Percentiles rank a stretch among this genome's conserved stretches.
Conservation (phyloP, 2,888 invertebrate species). For the Himalopsyche tibetana region DNA sequence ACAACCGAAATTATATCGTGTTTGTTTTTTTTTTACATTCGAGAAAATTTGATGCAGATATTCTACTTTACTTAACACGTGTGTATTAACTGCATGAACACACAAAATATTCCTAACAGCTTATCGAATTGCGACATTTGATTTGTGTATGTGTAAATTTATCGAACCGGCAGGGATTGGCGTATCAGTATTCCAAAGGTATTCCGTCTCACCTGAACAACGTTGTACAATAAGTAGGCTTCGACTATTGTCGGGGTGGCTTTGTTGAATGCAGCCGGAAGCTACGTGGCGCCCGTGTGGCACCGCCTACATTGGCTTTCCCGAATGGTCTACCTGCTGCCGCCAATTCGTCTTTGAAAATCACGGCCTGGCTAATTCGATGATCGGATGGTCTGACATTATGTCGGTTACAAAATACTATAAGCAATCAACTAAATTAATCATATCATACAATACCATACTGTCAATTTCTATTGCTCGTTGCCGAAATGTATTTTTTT, state of each 20-base stretch:
- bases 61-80: background rate
- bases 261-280: conserved; percentile 42
- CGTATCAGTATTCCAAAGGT: conserved; percentile 28
- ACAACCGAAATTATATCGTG: too few relatives aligned
- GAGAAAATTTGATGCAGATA: background rate
- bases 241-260: conserved; percentile 28
- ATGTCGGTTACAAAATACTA: background rate
- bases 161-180: background rate
- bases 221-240: conserved; percentile 21
- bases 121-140: conserved; percentile 15
- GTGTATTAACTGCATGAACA: background rate
- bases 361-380: background rate
- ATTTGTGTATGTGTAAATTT: conserved; percentile 27
- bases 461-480: too few relatives aligned
- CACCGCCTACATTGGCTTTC: background rate
- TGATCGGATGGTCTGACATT: background rate
- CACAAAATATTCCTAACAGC: background rate
- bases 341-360: background rate
- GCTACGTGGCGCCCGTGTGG: conserved; percentile 4
- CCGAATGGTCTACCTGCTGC: background rate
- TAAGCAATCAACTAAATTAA: too few relatives aligned
- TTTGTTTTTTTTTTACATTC: too few relatives aligned
- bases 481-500: too few relatives aligned
- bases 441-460: too few relatives aligned
- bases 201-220: conserved; percentile 46